phyloP scores from a whole-genome alignment of 2,888 invertebrate genomes.

The Proisotoma minuta region DNA sequence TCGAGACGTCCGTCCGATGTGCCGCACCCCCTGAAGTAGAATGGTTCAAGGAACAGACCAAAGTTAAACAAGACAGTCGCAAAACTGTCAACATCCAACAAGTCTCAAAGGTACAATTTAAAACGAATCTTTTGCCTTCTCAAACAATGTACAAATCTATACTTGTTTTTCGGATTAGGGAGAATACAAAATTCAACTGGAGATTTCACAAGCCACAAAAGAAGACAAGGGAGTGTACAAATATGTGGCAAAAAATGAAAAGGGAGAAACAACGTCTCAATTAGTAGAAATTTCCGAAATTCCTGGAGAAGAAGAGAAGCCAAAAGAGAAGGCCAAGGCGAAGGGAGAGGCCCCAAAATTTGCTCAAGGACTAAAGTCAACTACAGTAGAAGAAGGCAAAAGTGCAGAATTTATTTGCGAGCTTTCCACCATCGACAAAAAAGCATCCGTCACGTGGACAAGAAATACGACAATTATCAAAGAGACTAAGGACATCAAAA shows the following conservation, averaged over 20 bases:
- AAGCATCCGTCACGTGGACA: constrained; percentile 78
- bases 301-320: constrained; percentile 60
- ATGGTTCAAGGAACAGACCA: constrained; percentile 83
- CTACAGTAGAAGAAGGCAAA: constrained; percentile 66
- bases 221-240: constrained; percentile 84
- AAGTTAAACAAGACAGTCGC: constrained; percentile 70
- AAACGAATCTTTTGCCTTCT: background rate
- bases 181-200: constrained; percentile 83
- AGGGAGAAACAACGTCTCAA: constrained; percentile 86
- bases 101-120: constrained; percentile 63
- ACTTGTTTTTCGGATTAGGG: constrained; percentile 60
- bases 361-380: constrained; percentile 67
- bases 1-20: constrained; percentile 89
- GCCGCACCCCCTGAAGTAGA: constrained; percentile 88
- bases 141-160: background rate
- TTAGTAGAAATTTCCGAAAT: constrained; percentile 80
- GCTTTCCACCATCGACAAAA: constrained; percentile 70
- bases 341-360: constrained; percentile 73
- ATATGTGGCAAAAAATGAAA: constrained; percentile 84
- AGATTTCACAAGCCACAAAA: constrained; percentile 76
- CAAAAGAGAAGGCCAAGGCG: constrained; percentile 55
- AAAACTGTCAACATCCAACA: constrained; percentile 73
- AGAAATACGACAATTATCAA: constrained; percentile 67
- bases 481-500: constrained; percentile 70
- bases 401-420: constrained; percentile 72